Conservation (phyloP, 2,113 vertebrate species). For the Eulemur macaco region DNA sequence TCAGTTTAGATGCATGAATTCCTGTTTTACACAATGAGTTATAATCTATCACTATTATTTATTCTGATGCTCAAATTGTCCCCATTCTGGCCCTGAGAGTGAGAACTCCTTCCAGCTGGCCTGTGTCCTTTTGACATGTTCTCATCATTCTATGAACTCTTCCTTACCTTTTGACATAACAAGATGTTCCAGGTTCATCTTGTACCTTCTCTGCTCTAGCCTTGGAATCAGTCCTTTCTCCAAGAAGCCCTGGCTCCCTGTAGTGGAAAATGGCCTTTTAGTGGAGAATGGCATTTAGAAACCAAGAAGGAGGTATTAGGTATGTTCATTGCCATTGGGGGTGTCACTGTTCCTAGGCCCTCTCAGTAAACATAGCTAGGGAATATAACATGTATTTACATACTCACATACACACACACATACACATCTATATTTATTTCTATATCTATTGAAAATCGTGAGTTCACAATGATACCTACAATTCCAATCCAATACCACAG, state of each 20-base stretch:
- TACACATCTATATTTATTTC: background rate
- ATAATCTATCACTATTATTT: conserved; percentile 4
- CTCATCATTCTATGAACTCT: background rate
- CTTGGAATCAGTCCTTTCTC: conserved; percentile 10
- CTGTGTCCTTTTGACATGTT: background rate
- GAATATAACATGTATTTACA: background rate
- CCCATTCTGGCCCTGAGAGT: background rate
- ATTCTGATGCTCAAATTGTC: conserved; percentile 14
- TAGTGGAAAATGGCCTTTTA: background rate
- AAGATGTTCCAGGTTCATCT: background rate
- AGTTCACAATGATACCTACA: background rate
- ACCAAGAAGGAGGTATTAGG: background rate
- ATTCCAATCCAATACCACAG: background rate
- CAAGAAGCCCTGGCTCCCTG: background rate
- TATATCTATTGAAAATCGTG: background rate
- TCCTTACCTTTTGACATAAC: background rate
- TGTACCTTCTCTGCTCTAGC: background rate
- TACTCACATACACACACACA: background rate
- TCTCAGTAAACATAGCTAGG: background rate
- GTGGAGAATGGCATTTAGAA: conserved; percentile 5
- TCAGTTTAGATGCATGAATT: background rate
- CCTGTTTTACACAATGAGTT: background rate
- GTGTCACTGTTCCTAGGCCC: background rate
- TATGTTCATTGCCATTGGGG: background rate
- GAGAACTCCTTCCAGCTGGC: background rate